Conservation (phyloP, 2,113 vertebrate genomes). For the Shinisaurus crocodilurus region DNA sequence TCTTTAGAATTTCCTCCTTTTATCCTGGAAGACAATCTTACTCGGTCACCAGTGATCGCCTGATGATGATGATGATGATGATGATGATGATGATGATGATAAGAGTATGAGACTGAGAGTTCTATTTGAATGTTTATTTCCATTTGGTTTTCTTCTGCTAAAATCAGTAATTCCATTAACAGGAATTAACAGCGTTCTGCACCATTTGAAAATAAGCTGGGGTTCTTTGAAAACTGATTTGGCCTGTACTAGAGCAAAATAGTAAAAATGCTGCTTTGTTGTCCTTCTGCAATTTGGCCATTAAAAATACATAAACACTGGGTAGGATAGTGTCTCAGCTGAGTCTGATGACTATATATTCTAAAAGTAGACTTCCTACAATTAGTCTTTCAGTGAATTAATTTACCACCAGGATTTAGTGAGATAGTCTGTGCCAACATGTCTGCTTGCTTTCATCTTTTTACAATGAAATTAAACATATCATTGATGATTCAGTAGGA, state of each 20-base stretch:
- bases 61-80: too few species aligned
- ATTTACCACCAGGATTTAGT: constrained; percentile 38
- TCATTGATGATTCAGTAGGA: constrained; percentile 46
- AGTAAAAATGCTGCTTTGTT: constrained; percentile 40
- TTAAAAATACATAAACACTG: constrained; percentile 5
- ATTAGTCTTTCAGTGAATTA: constrained; percentile 47
- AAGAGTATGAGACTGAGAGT: background rate
- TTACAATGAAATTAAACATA: constrained; percentile 35
- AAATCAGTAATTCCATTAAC: background rate
- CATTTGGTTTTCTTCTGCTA: background rate
- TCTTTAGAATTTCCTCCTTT: too few species aligned
- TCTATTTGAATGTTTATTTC: background rate
- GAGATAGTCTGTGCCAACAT: constrained; percentile 50
- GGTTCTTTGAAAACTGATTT: constrained; percentile 35
- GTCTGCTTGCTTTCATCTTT: constrained; percentile 42
- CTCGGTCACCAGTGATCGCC: too few species aligned
- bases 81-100: too few species aligned
- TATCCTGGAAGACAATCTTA: too few species aligned
- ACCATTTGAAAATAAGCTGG: background rate
- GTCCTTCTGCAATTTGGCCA: constrained; percentile 17
- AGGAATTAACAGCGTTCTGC: constrained; percentile 39
- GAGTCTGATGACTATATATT: constrained; percentile 28
- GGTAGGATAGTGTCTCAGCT: constrained; percentile 14
- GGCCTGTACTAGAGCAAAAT: constrained; percentile 31
- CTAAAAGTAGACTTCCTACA: constrained; percentile 14